Evolutionary conservation across 2,797 vertebrate genomes (phyloP).

Genomic region (Arctocebus calabarensis): DNA sequence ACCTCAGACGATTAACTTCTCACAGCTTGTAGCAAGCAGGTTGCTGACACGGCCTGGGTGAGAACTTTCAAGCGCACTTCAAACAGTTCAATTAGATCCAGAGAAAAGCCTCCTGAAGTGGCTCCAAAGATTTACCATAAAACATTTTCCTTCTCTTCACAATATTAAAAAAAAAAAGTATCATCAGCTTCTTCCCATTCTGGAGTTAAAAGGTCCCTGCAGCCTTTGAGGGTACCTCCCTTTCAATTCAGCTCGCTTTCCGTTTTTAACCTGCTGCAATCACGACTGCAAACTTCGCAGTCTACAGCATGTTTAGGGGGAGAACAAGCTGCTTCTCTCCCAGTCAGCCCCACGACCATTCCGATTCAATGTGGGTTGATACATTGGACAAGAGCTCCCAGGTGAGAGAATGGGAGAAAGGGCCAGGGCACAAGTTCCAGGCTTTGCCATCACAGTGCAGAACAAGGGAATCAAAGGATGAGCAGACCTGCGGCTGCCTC

Average conservation of each 20-base stretch:
- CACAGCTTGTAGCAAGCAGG: not conserved
- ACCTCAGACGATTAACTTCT: slow-evolving; percentile 28
- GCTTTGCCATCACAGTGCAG: not conserved
- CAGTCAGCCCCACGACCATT: not conserved
- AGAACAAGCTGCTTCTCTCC: not conserved
- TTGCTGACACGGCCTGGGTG: not conserved
- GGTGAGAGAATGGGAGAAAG: slow-evolving; percentile 70
- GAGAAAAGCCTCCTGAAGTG: slow-evolving; percentile 66
- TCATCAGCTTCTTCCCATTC: not conserved
- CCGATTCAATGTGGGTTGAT: slow-evolving; percentile 58
- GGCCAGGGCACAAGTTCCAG: slow-evolving; percentile 61
- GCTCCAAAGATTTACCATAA: not conserved
- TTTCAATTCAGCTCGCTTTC: slow-evolving; percentile 51
- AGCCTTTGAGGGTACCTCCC: slow-evolving; percentile 26
- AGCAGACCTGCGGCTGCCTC: slow-evolving; percentile 82
- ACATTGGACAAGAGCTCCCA: slow-evolving; percentile 68
- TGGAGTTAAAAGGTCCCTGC: slow-evolving; percentile 62
- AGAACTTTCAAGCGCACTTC: slow-evolving; percentile 61
- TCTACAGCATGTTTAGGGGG: not conserved
- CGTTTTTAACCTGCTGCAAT: not conserved
- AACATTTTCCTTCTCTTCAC: slow-evolving; percentile 10
- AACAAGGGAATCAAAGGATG: slow-evolving; percentile 84
- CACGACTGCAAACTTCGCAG: not conserved
- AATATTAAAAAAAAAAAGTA: slow-evolving; percentile 31
- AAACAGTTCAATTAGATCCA: slow-evolving; percentile 67